Evolutionary conservation across 2,113 vertebrate genomes (phyloP).

Genomic region (Globicephala melas): DNA sequence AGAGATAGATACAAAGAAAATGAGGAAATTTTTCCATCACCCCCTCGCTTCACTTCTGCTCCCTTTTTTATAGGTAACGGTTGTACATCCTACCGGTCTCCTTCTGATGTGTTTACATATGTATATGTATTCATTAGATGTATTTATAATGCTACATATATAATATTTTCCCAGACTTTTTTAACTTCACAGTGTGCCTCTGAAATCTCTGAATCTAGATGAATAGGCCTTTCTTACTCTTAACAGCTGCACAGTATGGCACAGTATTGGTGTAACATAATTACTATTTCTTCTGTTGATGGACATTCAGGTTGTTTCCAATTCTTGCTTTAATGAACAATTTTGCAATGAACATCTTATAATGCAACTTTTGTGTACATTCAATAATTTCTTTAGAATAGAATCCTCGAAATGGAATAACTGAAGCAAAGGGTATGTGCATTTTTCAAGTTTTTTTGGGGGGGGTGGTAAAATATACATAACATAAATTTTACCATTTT

Average conservation of each 20-base stretch:
- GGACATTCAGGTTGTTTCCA: neutral
- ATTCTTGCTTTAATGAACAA: neutral
- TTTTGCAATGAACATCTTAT: neutral
- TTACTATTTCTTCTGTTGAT: neutral
- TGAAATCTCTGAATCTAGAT: neutral
- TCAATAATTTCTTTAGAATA: neutral
- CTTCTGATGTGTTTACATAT: neutral
- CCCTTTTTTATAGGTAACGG: neutral
- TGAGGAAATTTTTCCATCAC: neutral
- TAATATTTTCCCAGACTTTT: neutral
- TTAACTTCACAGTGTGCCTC: neutral
- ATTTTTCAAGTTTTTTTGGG: neutral
- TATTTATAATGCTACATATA: neutral
- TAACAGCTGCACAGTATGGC: neutral
- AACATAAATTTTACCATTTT: neutral
- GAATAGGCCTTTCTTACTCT: neutral
- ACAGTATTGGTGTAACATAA: neutral
- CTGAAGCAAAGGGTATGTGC: neutral
- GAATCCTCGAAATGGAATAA: neutral
- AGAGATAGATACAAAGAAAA: neutral
- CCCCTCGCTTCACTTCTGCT: neutral
- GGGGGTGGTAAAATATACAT: neutral
- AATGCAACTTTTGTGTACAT: neutral
- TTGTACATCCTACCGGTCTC: neutral
- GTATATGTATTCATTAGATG: neutral